Base-by-base conservation (phyloP, 1,140 invertebrate genomes). In the Aphidius gifuensis region DNA sequence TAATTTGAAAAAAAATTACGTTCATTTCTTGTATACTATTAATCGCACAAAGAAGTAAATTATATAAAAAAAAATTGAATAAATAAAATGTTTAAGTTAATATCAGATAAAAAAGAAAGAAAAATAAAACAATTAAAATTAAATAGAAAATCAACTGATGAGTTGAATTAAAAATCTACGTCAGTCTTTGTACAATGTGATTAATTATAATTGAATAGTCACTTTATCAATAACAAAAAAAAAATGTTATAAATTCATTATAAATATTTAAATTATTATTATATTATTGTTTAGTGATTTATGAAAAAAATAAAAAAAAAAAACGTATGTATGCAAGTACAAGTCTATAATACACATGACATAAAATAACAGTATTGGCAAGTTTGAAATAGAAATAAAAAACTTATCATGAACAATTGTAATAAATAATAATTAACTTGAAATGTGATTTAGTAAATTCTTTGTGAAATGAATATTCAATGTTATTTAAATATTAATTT, bases 101-200 rank as follows among this genome's bases (percentile, higher is more conserved):
- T 53, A 53, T 55, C 16, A 43, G 40, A 39, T 23, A 55, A 38
- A 43, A 55, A 42, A 38, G 53, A 38, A 55, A 38, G 43, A 55
- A 55, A 55, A 43, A 53, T 32, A 39, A 53, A 39, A 39, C 6
- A 39, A 39, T 23, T 39, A 39, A 11, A 23, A 53, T 39, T 11
- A 55, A 55, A 16, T 55, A 43, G 5, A 43, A 6, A 45, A n/a
- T 63, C 61, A 58, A 11, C 11, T n/a, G 39, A 59, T 50, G 38
- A 50, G 58, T 48, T 38, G 47, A 39, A 47, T 5, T n/a, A 47
- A n/a, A 56, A 58, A 23, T 54, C 61, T 62, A 47, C 61, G 61
- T 55, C 55, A 47, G 61, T 55, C 61, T 58, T 40, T 58, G 61
- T 62, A 62, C 61, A 62, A 58, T 23, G 44, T 56, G 46, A 50